phyloP scores from a whole-genome alignment of 2,113 vertebrate genomes.

The Archocentrus centrarchus region DNA sequence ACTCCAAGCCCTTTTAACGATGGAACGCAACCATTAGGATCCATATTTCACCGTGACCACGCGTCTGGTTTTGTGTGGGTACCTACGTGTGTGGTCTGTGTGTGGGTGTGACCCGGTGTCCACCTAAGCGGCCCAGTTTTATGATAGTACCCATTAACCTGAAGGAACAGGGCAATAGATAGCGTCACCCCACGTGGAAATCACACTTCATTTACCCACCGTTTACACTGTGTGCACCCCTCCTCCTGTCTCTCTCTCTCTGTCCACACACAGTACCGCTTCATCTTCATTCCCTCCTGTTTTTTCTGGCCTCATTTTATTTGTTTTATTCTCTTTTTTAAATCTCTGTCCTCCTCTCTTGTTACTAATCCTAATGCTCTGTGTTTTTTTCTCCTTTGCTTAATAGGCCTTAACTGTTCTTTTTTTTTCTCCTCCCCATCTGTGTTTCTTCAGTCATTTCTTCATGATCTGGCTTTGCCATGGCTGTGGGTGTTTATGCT shows the following conservation, averaged over 20 bases:
- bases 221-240: constrained; percentile 42
- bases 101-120: constrained; percentile 62
- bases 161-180: constrained; percentile 65
- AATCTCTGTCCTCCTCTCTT: not conserved
- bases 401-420: not conserved
- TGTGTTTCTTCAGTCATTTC: not conserved
- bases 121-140: constrained; percentile 70
- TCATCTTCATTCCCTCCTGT: not conserved
- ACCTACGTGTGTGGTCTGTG: constrained; percentile 21
- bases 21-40: constrained; percentile 77
- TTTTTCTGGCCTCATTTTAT: not conserved
- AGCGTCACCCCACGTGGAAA: constrained; percentile 70
- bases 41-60: constrained; percentile 75
- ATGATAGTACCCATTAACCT: constrained; percentile 77
- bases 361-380: not conserved
- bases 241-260: constrained; percentile 4
- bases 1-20: constrained; percentile 75
- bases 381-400: not conserved
- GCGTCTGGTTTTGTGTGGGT: constrained; percentile 41
- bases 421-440: not conserved
- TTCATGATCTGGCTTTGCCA: not conserved
- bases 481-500: not conserved
- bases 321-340: not conserved
- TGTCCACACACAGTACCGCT: not conserved
- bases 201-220: constrained; percentile 66